phyloP scores from a whole-genome alignment of 2,797 vertebrate species.

The Nasua narica region DNA sequence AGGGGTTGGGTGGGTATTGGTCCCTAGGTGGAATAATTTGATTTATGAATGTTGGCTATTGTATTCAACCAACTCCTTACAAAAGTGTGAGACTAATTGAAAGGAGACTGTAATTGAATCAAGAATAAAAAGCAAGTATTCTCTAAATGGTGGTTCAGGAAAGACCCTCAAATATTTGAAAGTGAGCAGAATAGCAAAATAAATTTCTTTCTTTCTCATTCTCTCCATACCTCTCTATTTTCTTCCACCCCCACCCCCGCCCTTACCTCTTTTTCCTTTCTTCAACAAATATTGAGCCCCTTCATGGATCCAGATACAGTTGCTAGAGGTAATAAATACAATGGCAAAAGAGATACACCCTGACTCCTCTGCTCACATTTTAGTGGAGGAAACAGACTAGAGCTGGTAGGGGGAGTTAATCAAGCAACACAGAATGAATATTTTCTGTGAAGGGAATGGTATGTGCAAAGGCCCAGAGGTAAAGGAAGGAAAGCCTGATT shows the following conservation, averaged over 20 bases:
- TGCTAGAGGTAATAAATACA: background rate
- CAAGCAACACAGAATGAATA: background rate
- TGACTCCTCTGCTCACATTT: background rate
- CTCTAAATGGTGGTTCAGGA: background rate
- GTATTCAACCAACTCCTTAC: background rate
- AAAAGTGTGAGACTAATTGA: background rate
- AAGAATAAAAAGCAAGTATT: background rate
- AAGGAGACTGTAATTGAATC: background rate
- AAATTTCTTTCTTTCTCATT: background rate
- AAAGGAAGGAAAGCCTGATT: background rate
- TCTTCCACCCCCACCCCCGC: background rate
- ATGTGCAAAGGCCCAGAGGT: background rate
- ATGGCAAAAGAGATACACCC: background rate
- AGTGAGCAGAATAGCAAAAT: background rate
- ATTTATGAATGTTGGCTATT: background rate
- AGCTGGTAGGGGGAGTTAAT: background rate
- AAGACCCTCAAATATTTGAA: slow-evolving; percentile 21
- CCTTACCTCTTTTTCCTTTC: background rate
- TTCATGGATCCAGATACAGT: background rate
- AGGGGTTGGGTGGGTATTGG: background rate
- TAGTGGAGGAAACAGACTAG: background rate
- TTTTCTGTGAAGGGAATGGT: background rate
- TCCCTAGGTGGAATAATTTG: background rate
- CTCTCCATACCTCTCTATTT: background rate
- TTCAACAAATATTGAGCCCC: background rate